These are phyloP conservation scores for Grallaria varia DNA, from an alignment of 2,113 vertebrate species.

Conservation along the genomic window DNA sequence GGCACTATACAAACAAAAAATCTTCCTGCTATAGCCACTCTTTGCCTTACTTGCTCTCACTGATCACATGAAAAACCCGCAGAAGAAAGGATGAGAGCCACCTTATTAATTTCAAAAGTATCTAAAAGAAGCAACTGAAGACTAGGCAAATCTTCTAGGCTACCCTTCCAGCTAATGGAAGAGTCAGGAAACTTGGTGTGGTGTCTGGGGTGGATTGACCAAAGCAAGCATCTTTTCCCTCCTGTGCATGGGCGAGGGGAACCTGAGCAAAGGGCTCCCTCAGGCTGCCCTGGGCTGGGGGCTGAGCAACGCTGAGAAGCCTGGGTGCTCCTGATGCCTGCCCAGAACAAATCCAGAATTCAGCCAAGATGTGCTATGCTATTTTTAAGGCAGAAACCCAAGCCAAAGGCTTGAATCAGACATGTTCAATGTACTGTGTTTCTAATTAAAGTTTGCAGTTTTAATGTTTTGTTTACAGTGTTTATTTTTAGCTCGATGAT, in stretches of 20 bases:
- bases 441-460: constrained; percentile 50
- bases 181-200: fast-evolving
- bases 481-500: constrained; percentile 58
- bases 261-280: not conserved
- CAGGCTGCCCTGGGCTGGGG: not conserved
- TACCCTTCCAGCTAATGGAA: not conserved
- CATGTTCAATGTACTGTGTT: constrained; percentile 11
- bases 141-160: not conserved
- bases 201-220: not conserved
- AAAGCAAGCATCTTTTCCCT: not conserved
- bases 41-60: not conserved
- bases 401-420: constrained; percentile 44
- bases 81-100: not conserved
- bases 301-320: not conserved
- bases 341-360: not conserved
- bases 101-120: not conserved
- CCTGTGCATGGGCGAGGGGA: not conserved
- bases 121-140: not conserved
- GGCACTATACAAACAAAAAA: not conserved
- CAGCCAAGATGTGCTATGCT: not conserved
- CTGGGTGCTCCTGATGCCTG: not conserved
- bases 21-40: not conserved
- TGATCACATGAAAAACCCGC: not conserved
- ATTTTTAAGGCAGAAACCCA: constrained; percentile 7
- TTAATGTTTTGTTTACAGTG: constrained; percentile 38